Evolutionary conservation across 2,113 vertebrate genomes (phyloP).

Genomic region (Halichoeres trimaculatus): DNA sequence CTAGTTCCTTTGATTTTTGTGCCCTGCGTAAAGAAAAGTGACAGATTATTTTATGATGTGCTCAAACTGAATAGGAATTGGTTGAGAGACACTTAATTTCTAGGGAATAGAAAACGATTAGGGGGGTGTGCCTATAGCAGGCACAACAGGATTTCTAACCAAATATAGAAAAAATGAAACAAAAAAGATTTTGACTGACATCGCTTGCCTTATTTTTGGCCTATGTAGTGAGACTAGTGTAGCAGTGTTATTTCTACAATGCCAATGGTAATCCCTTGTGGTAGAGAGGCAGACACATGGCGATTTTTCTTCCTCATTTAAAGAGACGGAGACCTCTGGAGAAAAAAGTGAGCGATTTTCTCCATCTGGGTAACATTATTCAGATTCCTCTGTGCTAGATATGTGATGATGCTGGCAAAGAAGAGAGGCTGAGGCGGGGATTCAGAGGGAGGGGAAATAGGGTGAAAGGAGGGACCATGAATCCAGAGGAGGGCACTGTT

Average conservation of each 20-base stretch:
- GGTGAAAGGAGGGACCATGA: conserved; percentile 25
- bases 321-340: conserved; percentile 14
- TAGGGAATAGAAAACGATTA: not conserved
- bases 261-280: not conserved
- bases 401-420: conserved; percentile 62
- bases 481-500: conserved; percentile 68
- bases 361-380: conserved; percentile 71
- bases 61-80: not conserved
- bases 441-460: conserved; percentile 31
- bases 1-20: conserved; percentile 44
- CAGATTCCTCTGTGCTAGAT: conserved; percentile 68
- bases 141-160: not conserved
- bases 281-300: not conserved
- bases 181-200: no score
- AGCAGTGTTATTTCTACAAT: not conserved
- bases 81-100: not conserved
- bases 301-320: not conserved
- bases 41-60: not conserved
- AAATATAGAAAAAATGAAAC: conserved; percentile 16
- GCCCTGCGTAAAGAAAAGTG: conserved; percentile 1
- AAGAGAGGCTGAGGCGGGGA: conserved; percentile 27
- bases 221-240: no score
- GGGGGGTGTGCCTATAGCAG: not conserved
- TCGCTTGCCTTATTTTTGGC: no score
- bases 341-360: conserved; percentile 24